phyloP scores from a whole-genome alignment of 2,888 invertebrate species.

The Thereva unica region DNA sequence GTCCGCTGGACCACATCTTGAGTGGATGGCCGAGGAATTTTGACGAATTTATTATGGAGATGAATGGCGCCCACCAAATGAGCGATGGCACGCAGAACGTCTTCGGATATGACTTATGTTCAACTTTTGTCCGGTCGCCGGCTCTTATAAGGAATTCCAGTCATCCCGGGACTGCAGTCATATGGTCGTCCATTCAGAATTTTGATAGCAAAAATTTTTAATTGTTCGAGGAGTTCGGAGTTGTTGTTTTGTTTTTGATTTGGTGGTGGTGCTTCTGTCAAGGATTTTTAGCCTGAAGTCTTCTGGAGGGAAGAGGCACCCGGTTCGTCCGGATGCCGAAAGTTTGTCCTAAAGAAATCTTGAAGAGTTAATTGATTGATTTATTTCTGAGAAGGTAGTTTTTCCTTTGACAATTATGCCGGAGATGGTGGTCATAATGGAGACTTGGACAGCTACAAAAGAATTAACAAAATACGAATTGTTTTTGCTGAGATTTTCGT shows the following conservation, averaged over 20 bases:
- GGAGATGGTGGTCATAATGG: constrained; percentile 8
- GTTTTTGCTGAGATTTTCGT: too few species aligned
- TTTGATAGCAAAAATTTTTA: constrained; percentile 36
- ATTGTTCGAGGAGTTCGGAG: constrained; percentile 5
- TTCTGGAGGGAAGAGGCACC: background rate
- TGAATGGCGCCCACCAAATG: constrained; percentile 55
- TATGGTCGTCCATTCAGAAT: constrained; percentile 37
- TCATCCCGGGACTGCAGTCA: constrained; percentile 39
- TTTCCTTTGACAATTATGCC: constrained; percentile 28
- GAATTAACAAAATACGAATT: too few species aligned
- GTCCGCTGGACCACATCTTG: constrained; percentile 3
- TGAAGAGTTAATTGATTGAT: constrained; percentile 58
- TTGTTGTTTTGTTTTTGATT: constrained; percentile 1
- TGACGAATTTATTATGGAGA: constrained; percentile 54
- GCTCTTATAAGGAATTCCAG: constrained; percentile 37
- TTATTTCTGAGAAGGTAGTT: constrained; percentile 52
- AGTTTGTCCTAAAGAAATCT: constrained; percentile 43
- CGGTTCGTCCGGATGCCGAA: background rate
- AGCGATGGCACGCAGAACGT: constrained; percentile 38
- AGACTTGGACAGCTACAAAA: background rate
- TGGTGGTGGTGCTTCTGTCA: background rate
- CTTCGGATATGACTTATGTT: constrained; percentile 40
- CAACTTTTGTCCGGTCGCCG: constrained; percentile 10
- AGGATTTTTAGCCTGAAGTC: constrained; percentile 4
- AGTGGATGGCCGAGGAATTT: constrained; percentile 43